Evolutionary conservation across 2,113 vertebrate species (phyloP).

Genomic region (Catagonus wagneri): DNA sequence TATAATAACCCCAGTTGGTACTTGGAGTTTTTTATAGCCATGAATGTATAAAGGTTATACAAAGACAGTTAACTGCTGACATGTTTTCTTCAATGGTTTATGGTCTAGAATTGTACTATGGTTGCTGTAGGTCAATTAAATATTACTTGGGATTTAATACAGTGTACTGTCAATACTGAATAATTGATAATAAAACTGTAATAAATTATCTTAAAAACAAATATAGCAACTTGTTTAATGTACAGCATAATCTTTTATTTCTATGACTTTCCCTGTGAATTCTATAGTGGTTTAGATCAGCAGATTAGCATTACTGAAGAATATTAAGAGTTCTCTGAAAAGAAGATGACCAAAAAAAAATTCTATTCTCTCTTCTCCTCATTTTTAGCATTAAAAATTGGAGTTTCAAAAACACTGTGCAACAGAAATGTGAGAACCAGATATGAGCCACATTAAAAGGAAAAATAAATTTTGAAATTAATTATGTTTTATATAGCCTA

Average conservation of each 20-base stretch:
- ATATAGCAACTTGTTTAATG: neutral
- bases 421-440: neutral
- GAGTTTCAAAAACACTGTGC: neutral
- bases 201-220: neutral
- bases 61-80: neutral
- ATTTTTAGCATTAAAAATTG: conserved; percentile 12
- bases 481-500: neutral
- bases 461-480: neutral
- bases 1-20: neutral
- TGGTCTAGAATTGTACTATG: neutral
- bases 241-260: neutral
- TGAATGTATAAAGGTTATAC: neutral
- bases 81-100: neutral
- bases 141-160: conserved; percentile 12
- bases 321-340: neutral
- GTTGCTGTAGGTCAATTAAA: conserved; percentile 20
- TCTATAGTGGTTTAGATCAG: neutral
- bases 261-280: neutral
- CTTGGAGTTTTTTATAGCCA: neutral
- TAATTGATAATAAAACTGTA: neutral
- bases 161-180: neutral
- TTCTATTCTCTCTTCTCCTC: neutral
- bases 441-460: neutral
- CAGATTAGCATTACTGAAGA: neutral
- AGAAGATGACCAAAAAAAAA: neutral